Percentiles rank a stretch among this genome's conserved stretches.
Evolutionary conservation across 2,113 vertebrate genomes (phyloP).

Genomic region (Burhinus oedicnemus): DNA sequence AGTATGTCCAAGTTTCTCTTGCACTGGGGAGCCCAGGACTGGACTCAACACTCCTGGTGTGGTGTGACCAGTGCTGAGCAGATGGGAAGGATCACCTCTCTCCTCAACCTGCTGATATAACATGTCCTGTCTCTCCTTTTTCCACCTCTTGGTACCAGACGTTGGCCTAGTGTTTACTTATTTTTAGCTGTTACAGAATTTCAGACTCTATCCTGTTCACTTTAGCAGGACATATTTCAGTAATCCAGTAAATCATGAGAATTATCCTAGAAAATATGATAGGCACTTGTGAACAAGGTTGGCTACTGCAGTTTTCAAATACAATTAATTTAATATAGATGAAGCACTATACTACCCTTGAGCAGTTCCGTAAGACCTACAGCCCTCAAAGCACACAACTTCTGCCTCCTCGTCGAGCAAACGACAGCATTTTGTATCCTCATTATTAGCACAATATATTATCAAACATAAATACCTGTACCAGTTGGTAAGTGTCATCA

Average conservation of each 20-base stretch:
- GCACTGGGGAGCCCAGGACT: background rate
- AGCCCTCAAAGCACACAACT: background rate
- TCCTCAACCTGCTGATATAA: background rate
- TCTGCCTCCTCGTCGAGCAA: background rate
- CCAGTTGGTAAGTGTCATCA: constrained; percentile 99
- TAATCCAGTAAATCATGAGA: background rate
- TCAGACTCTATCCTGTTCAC: background rate
- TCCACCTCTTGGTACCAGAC: background rate
- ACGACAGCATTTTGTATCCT: background rate
- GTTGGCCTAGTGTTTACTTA: background rate
- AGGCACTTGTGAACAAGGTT: background rate
- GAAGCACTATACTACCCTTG: background rate
- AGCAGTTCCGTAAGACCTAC: background rate
- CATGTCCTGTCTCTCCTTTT: background rate
- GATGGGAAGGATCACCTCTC: background rate
- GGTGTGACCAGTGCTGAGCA: background rate
- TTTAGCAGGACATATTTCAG: background rate
- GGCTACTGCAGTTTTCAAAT: background rate
- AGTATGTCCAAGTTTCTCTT: background rate
- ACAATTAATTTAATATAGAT: background rate
- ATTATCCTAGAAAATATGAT: background rate
- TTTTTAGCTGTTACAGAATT: background rate
- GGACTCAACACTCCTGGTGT: background rate
- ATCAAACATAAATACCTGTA: constrained; percentile 84
- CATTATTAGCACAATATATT: background rate